Evolutionary conservation across 37 sponge, comb jelly and placozoan genomes (phyloP).

Genomic region (Ianthella basta): DNA sequence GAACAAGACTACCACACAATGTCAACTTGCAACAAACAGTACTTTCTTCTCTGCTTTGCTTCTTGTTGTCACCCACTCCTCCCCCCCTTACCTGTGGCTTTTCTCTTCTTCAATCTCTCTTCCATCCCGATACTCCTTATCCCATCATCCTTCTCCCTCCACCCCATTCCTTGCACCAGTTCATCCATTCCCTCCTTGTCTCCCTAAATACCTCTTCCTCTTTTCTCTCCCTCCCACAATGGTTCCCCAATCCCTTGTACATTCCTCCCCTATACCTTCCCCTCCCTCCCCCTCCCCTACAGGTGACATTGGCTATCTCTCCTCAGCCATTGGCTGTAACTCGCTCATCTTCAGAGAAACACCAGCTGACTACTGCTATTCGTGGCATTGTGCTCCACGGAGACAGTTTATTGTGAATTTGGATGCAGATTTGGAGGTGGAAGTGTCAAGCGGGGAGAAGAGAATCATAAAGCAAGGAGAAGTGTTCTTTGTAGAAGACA

Average conservation of each 20-base stretch:
- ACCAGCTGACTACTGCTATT: slow-evolving; percentile 55
- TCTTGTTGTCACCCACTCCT: neutral
- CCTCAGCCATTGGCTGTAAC: slow-evolving; percentile 26
- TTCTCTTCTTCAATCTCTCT: slow-evolving; percentile 34
- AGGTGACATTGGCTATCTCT: slow-evolving; percentile 76
- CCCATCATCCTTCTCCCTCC: slow-evolving; percentile 22
- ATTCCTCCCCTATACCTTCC: neutral
- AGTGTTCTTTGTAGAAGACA: slow-evolving; percentile 78
- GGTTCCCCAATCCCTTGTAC: neutral
- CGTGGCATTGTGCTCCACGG: slow-evolving; percentile 70
- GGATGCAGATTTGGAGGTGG: slow-evolving; percentile 31
- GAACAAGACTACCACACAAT: too few species aligned
- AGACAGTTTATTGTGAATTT: slow-evolving; percentile 77
- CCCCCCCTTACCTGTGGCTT: slow-evolving; percentile 29
- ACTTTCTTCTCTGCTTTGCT: neutral
- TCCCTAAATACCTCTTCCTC: neutral
- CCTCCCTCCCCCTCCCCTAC: too few species aligned
- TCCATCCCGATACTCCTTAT: too few species aligned
- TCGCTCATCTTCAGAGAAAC: slow-evolving; percentile 65
- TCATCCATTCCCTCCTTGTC: neutral
- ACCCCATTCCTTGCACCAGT: slow-evolving; percentile 3
- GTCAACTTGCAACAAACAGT: too few species aligned
- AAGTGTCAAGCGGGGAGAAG: slow-evolving; percentile 74
- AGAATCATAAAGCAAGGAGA: slow-evolving; percentile 61
- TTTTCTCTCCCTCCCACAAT: neutral